Percentiles rank a stretch among this genome's conserved stretches.
Conservation (phyloP, 2,113 vertebrate genomes). For the Cettia cetti region DNA sequence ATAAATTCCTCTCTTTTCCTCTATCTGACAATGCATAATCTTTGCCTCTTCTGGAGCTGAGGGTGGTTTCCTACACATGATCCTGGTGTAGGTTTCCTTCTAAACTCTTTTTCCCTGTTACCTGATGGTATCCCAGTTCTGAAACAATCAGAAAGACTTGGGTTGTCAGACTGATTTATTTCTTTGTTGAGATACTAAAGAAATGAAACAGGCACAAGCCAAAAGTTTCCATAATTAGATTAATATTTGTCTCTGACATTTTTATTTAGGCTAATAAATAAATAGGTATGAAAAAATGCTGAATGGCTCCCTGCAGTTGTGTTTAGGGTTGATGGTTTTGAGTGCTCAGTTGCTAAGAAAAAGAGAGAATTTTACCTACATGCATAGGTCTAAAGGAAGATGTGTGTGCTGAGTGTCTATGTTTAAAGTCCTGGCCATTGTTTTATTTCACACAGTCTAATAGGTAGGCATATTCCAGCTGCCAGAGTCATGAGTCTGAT, state of each 20-base stretch:
- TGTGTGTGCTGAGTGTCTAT: background rate
- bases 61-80: background rate
- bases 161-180: background rate
- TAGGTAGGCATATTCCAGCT: background rate
- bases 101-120: background rate
- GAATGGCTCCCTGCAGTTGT: background rate
- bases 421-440: background rate
- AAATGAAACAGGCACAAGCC: background rate
- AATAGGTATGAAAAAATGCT: background rate
- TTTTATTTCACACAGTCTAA: background rate
- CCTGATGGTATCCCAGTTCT: background rate
- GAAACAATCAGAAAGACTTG: background rate
- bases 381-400: background rate
- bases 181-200: background rate
- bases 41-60: background rate
- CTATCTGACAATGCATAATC: background rate
- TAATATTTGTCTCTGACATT: slow-evolving; percentile 9
- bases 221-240: background rate
- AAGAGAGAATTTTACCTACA: background rate
- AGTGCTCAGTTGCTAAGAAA: background rate
- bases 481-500: background rate
- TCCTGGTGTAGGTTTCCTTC: background rate
- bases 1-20: background rate
- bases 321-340: background rate
- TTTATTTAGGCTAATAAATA: slow-evolving; percentile 24